phyloP scores from a whole-genome alignment of 2,888 invertebrate genomes.

The Lobophora halterata region DNA sequence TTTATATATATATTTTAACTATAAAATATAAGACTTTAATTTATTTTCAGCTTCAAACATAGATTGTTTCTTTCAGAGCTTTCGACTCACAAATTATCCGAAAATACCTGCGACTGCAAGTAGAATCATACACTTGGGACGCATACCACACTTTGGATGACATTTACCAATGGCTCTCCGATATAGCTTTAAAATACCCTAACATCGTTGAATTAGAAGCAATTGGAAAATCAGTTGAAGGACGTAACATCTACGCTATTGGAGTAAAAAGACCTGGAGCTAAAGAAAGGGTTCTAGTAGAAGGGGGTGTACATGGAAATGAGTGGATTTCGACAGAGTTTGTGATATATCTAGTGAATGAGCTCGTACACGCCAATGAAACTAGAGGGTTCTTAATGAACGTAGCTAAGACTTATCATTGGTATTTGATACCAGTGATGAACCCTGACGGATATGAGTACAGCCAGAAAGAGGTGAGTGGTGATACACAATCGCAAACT shows the following conservation, averaged over 20 bases:
- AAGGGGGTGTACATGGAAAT: conserved; percentile 85
- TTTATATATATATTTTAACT: no score
- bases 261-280: conserved; percentile 31
- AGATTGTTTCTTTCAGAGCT: conserved; percentile 42
- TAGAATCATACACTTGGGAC: conserved; percentile 64
- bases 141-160: conserved; percentile 81
- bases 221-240: conserved; percentile 71
- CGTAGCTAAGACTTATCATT: conserved; percentile 77
- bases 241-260: conserved; percentile 57
- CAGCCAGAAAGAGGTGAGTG: conserved; percentile 35
- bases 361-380: conserved; percentile 61
- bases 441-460: conserved; percentile 83
- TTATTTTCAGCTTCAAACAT: neutral
- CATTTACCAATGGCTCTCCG: conserved; percentile 80
- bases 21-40: no score
- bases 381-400: conserved; percentile 48
- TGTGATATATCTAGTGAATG: conserved; percentile 79
- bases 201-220: conserved; percentile 49
- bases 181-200: conserved; percentile 62
- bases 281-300: conserved; percentile 76
- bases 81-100: conserved; percentile 47
- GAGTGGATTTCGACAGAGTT: conserved; percentile 87
- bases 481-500: neutral
- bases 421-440: conserved; percentile 85
- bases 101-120: conserved; percentile 37